These are phyloP conservation scores for Limosa lapponica DNA, from an alignment of 2,797 vertebrate species.

Conservation along the genomic window DNA sequence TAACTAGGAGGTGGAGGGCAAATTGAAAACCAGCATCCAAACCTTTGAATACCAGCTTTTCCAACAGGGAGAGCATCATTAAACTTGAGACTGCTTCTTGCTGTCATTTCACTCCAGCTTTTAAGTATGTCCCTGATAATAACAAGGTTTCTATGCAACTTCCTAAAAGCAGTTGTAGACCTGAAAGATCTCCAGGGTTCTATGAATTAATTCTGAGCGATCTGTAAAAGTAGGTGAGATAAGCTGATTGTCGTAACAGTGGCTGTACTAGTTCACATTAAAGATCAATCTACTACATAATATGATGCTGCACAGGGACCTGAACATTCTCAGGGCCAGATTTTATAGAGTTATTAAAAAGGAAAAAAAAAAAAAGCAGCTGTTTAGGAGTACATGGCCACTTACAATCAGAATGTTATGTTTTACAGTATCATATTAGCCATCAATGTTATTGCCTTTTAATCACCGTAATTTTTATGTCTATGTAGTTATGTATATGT, in stretches of 20 bases:
- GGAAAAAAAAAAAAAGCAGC: rapidly evolving
- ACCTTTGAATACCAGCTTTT: not conserved
- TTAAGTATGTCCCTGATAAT: not conserved
- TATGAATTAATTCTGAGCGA: not conserved
- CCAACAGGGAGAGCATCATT: not conserved
- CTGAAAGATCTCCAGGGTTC: not conserved
- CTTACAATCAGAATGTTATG: not conserved
- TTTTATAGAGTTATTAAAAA: not conserved
- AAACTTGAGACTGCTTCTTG: not conserved
- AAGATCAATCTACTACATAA: rapidly evolving
- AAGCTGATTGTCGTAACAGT: not conserved
- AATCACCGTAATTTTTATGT: not conserved
- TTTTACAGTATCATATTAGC: not conserved
- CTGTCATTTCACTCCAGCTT: not conserved
- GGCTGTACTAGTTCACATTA: not conserved
- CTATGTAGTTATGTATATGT: rapidly evolving
- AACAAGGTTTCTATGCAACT: not conserved
- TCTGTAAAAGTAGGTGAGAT: not conserved
- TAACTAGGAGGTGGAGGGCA: not conserved
- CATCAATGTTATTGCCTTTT: not conserved
- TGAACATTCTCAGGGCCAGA: rapidly evolving
- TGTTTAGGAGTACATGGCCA: not conserved
- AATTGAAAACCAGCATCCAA: not conserved
- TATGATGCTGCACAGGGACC: not conserved
- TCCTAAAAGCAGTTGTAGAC: not conserved